These are phyloP conservation scores for Heliconius erato DNA, from an alignment of 2,888 invertebrate species.

Conservation along the genomic window DNA sequence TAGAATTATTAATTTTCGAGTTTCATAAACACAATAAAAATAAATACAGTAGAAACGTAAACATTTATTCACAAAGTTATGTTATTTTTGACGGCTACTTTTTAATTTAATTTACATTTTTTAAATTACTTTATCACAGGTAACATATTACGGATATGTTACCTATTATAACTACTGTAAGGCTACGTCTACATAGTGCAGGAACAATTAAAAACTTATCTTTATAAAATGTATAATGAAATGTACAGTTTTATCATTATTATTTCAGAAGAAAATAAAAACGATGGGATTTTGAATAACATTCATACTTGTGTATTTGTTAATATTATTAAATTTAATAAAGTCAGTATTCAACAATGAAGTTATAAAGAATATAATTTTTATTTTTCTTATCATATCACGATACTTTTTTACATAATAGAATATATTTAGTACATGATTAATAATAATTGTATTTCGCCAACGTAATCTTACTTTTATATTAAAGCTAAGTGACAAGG, in stretches of 20 bases:
- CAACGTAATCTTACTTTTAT: not conserved
- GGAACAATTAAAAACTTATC: not conserved
- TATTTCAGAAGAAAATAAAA: not conserved
- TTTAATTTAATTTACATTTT: conserved; percentile 37
- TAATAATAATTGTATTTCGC: not conserved
- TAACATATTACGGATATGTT: not conserved
- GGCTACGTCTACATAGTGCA: not conserved
- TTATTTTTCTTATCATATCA: not conserved
- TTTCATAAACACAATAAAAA: conserved; percentile 3
- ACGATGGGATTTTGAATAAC: not conserved
- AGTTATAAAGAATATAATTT: not conserved
- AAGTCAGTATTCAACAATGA: not conserved
- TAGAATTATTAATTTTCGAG: not conserved
- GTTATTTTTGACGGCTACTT: conserved; percentile 45
- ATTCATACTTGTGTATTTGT: not conserved
- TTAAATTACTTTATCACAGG: conserved; percentile 1
- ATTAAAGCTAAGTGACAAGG: not conserved
- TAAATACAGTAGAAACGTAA: conserved; percentile 38
- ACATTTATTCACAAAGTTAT: conserved; percentile 44
- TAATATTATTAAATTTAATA: not conserved
- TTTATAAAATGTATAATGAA: not conserved
- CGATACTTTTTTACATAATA: not conserved
- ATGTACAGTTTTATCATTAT: not conserved
- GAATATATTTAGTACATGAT: not conserved
- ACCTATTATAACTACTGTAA: not conserved